These are phyloP conservation scores for Archocentrus centrarchus DNA, from an alignment of 2,113 vertebrate genomes.

Conservation along the genomic window DNA sequence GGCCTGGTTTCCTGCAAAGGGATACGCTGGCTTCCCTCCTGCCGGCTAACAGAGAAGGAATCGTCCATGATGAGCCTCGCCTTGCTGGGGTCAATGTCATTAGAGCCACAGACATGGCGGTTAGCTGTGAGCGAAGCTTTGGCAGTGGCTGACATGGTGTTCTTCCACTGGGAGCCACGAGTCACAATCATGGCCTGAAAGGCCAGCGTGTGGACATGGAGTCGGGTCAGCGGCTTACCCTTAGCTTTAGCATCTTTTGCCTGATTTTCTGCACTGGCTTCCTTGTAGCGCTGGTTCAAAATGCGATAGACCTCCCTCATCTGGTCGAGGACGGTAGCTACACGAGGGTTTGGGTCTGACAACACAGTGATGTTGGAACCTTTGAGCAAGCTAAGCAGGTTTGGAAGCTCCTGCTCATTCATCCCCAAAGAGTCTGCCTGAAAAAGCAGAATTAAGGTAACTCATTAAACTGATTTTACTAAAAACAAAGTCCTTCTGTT, in stretches of 20 bases:
- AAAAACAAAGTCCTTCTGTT: background rate
- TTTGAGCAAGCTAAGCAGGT: conserved; percentile 84
- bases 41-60: conserved; percentile 84
- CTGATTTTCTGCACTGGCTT: background rate
- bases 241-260: background rate
- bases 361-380: conserved; percentile 83
- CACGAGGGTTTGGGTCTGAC: conserved; percentile 86
- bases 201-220: conserved; percentile 87
- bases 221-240: conserved; percentile 77
- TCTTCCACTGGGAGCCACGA: conserved; percentile 84
- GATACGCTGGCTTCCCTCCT: conserved; percentile 83
- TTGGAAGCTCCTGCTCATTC: conserved; percentile 89
- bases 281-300: conserved; percentile 74
- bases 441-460: conserved; percentile 26
- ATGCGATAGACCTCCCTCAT: conserved; percentile 86
- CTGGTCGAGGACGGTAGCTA: conserved; percentile 87
- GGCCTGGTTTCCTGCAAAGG: conserved; percentile 81
- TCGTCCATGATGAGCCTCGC: conserved; percentile 88
- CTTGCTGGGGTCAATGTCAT: conserved; percentile 84
- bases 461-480: background rate
- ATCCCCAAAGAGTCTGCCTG: conserved; percentile 85
- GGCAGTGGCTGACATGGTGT: conserved; percentile 87
- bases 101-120: conserved; percentile 86
- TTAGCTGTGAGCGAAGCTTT: conserved; percentile 87
- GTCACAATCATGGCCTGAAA: conserved; percentile 87